Conservation (phyloP, 2,888 invertebrate genomes). For the Harpalus rubripes region DNA sequence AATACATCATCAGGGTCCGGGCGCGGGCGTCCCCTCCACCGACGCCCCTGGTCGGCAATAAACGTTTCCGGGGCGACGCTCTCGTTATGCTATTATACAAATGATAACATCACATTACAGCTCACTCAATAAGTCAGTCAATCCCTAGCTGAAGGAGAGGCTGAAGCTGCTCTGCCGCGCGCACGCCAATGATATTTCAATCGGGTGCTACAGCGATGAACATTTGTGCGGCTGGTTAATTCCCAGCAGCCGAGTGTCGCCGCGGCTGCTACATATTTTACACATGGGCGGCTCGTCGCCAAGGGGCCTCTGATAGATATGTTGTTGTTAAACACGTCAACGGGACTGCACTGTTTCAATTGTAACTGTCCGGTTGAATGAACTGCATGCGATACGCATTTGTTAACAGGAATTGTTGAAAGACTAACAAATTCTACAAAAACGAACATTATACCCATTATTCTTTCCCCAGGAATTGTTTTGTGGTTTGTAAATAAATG, state of each 20-base stretch:
- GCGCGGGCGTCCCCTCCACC: neutral
- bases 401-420: conserved; percentile 4
- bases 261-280: conserved; percentile 62
- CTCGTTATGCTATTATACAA: conserved; percentile 64
- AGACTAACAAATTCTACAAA: neutral
- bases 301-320: conserved; percentile 55
- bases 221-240: conserved; percentile 60
- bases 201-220: conserved; percentile 49
- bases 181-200: conserved; percentile 62
- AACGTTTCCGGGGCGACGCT: conserved; percentile 63
- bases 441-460: neutral
- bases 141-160: conserved; percentile 5
- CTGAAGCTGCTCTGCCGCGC: conserved; percentile 15
- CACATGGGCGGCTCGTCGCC: conserved; percentile 60
- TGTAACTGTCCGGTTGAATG: conserved; percentile 37
- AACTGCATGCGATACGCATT: conserved; percentile 13
- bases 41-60: conserved; percentile 53
- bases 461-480: neutral
- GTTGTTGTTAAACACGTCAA: conserved; percentile 50
- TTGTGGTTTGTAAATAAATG: no score
- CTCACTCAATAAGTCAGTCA: conserved; percentile 57
- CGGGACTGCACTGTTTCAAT: conserved; percentile 34
- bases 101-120: conserved; percentile 66
- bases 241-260: conserved; percentile 61
- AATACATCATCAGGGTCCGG: conserved; percentile 41